Evolutionary conservation across 2,888 invertebrate genomes (phyloP).

Genomic region (Timema cristinae): DNA sequence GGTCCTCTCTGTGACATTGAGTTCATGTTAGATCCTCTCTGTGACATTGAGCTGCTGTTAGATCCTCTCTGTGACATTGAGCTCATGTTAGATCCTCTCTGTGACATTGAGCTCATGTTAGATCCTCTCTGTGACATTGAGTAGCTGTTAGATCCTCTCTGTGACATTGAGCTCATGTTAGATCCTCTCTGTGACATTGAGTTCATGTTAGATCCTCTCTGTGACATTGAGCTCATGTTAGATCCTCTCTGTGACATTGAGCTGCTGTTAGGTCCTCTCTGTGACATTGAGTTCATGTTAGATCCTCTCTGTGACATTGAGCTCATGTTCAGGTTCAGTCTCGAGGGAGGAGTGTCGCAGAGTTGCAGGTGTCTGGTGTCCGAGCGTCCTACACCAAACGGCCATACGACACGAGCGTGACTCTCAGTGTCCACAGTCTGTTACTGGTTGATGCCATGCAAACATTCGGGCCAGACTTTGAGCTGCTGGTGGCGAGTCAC

Average conservation of each 20-base stretch:
- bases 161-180: too few species aligned
- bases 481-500: slow-evolving; percentile 89
- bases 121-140: too few species aligned
- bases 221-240: too few species aligned
- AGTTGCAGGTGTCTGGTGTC: slow-evolving; percentile 81
- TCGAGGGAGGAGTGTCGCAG: slow-evolving; percentile 83
- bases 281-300: neutral
- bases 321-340: slow-evolving; percentile 61
- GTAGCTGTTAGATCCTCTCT: too few species aligned
- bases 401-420: slow-evolving; percentile 68
- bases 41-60: too few species aligned
- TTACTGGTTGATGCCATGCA: slow-evolving; percentile 92
- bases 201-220: too few species aligned
- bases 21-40: too few species aligned
- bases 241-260: too few species aligned
- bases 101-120: neutral
- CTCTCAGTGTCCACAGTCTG: slow-evolving; percentile 87
- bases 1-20: too few species aligned
- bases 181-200: too few species aligned
- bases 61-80: too few species aligned
- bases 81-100: neutral
- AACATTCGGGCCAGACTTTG: slow-evolving; percentile 93
- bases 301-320: neutral
- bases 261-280: too few species aligned
- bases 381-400: slow-evolving; percentile 70